Base-by-base conservation (phyloP, 2,888 invertebrate species). In the Gymnoscelis rufifasciata region DNA sequence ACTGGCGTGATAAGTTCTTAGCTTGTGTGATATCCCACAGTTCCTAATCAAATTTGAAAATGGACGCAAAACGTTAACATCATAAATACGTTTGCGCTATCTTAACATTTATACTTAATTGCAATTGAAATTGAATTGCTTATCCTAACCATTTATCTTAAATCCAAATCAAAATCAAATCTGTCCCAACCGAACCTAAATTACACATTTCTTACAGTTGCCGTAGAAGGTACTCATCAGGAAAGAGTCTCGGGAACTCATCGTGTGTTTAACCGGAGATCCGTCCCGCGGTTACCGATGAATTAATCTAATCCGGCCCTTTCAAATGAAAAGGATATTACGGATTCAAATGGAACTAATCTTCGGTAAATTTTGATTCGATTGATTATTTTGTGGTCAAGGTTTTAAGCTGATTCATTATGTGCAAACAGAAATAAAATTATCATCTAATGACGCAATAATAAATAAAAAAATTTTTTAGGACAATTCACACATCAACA, bases 201-300 rank as follows among this genome's bases (percentile, higher is more conserved):
- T 43, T 38, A 44, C 30, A 42, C 36, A 42, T 43, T 43, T 51
- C 49, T 11, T 27, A 50, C 19, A 19, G 5, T 19, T 19, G 44
- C 38, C 24, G 29, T 30, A 40, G 38, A 46, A 44, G 37, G 49
- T 49, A 49, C 52, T n/a, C 45, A 52, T 51, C 46, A 43, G 37
- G 51, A 59, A 61, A 64, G 63, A 64, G 64, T 60, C 60, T n/a
- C n/a, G n/a, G 56, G 63, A 64, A 64, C 72, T 76, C 71, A 75
- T 78, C 72, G 71, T 61, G 65, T 68, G 71, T 67, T 66, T 74
- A 78, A 78, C 77, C 71, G 65, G 50, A 67, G 64, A 68, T 73
- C 67, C 67, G 57, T 71, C 68, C 73, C 78, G 74, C 64, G 69
- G 54, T 62, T 64, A 60, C 62, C 58, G 71, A 72, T 64, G 66